Evolutionary conservation across 2,113 vertebrate species (phyloP).

Genomic region (Carlito syrichta): DNA sequence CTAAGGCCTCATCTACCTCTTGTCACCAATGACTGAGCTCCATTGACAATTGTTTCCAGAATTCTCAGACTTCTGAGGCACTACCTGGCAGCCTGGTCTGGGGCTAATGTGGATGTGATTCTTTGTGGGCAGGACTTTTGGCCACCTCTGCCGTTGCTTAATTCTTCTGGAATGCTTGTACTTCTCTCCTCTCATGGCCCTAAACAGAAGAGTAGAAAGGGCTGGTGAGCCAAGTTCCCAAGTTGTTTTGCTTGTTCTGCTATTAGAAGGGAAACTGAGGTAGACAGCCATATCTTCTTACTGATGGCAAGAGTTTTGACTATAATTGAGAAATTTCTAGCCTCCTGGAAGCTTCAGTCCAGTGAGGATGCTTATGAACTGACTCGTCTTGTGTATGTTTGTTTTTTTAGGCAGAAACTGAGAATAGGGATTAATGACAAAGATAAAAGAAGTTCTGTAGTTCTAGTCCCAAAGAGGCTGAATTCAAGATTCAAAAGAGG

Average conservation of each 20-base stretch:
- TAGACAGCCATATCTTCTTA: background rate
- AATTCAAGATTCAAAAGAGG: background rate
- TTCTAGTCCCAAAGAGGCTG: background rate
- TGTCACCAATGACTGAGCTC: background rate
- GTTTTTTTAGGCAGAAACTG: background rate
- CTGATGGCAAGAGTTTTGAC: background rate
- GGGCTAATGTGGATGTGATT: background rate
- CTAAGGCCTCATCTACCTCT: background rate
- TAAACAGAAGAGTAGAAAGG: background rate
- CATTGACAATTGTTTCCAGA: background rate
- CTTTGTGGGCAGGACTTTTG: background rate
- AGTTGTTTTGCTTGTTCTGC: background rate
- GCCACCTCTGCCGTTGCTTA: background rate
- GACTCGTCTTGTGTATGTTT: background rate
- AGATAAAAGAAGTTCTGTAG: background rate
- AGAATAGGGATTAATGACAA: background rate
- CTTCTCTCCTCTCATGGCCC: background rate
- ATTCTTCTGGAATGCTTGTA: background rate
- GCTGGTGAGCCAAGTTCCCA: background rate
- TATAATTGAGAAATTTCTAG: background rate
- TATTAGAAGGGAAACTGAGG: background rate
- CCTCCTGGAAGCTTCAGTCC: background rate
- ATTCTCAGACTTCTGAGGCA: background rate
- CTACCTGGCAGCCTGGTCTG: background rate
- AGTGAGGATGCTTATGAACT: background rate